These are phyloP conservation scores for Caenorhabditis sp. DNA, from an alignment of 2,888 invertebrate species.

Conservation along the genomic window DNA sequence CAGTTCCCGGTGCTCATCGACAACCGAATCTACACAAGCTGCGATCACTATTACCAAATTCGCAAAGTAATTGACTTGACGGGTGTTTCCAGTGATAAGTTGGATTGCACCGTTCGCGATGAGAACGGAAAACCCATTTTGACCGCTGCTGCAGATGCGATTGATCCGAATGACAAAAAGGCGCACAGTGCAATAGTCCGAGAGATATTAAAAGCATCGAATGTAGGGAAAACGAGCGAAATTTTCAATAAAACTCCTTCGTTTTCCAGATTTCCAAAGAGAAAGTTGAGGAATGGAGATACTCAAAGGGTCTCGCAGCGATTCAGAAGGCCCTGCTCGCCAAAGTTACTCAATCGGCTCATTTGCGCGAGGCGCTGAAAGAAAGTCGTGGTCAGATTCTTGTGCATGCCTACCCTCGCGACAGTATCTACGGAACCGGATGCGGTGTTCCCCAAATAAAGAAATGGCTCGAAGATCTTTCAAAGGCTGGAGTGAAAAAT, in stretches of 20 bases:
- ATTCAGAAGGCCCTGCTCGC: slow-evolving; percentile 66
- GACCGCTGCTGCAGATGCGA: background rate
- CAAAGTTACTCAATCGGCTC: slow-evolving; percentile 68
- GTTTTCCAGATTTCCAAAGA: slow-evolving; percentile 47
- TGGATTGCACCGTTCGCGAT: slow-evolving; percentile 60
- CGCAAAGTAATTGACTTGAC: slow-evolving; percentile 66
- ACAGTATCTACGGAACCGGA: slow-evolving; percentile 70
- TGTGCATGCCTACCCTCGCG: slow-evolving; percentile 69
- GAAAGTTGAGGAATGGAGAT: slow-evolving; percentile 66
- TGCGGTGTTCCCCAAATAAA: slow-evolving; percentile 49
- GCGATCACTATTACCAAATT: slow-evolving; percentile 74
- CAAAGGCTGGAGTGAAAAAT: slow-evolving; percentile 46
- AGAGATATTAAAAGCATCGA: slow-evolving; percentile 40
- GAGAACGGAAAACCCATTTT: slow-evolving; percentile 47
- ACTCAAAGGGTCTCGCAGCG: slow-evolving; percentile 64
- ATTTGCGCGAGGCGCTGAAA: slow-evolving; percentile 68
- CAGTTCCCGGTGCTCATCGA: slow-evolving; percentile 71
- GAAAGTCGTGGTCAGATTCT: slow-evolving; percentile 68
- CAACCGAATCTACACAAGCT: slow-evolving; percentile 65
- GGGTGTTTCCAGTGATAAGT: slow-evolving; percentile 45
- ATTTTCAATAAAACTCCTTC: background rate
- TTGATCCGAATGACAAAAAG: slow-evolving; percentile 7
- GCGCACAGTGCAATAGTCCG: slow-evolving; percentile 38
- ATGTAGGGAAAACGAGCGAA: too few species aligned
- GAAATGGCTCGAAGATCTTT: slow-evolving; percentile 63